phyloP scores from a whole-genome alignment of 2,113 vertebrate genomes.

The Arothron firmamentum region DNA sequence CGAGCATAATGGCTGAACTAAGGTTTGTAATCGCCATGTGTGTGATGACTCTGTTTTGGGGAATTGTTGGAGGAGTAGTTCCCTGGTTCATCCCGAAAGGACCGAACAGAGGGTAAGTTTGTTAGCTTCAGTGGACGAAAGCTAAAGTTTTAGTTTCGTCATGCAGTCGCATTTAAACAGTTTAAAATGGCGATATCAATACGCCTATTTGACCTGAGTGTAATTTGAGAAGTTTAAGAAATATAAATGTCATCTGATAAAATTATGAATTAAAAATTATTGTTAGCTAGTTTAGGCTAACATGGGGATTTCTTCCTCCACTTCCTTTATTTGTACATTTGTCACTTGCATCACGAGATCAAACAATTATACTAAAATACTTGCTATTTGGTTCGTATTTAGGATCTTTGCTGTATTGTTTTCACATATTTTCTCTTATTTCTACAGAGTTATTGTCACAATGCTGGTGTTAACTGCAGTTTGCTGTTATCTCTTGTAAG shows the following conservation, averaged over 20 bases:
- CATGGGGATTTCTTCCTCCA: neutral
- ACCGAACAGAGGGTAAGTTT: conserved; percentile 89
- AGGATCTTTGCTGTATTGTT: neutral
- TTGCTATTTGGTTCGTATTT: neutral
- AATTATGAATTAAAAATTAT: neutral
- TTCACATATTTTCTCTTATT: conserved; percentile 19
- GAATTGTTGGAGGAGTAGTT: conserved; percentile 81
- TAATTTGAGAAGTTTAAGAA: neutral
- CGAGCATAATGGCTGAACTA: conserved; percentile 72
- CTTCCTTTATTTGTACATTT: conserved; percentile 41
- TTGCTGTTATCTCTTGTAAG: conserved; percentile 99
- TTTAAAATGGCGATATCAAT: too few relatives aligned
- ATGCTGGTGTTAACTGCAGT: conserved; percentile 94
- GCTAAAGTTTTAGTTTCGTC: neutral
- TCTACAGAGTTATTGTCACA: conserved; percentile 87
- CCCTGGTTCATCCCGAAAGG: conserved; percentile 92
- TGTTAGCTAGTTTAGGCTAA: conserved; percentile 24
- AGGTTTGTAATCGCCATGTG: conserved; percentile 80
- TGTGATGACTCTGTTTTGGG: conserved; percentile 93
- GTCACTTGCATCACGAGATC: conserved; percentile 39
- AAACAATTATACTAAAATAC: neutral
- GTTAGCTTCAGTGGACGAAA: conserved; percentile 42
- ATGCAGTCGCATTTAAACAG: too few relatives aligned
- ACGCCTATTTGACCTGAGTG: too few relatives aligned
- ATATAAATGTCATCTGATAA: neutral